Base-by-base conservation (phyloP, 2,797 vertebrate species). In the Lacerta agilis region DNA sequence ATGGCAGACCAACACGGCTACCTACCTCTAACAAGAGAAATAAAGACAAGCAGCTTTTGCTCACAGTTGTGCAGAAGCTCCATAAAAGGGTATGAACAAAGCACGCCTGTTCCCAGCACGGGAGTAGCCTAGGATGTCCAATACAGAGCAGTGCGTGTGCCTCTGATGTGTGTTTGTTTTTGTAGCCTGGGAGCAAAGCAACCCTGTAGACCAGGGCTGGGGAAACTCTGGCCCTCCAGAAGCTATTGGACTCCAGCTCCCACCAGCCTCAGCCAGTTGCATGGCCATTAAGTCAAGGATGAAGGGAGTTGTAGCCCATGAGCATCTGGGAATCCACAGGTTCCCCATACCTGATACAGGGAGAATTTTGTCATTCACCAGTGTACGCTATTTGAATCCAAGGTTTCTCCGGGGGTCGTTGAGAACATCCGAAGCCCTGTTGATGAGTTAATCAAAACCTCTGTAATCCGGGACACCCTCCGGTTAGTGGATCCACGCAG, bases 391-490 rank as follows among this genome's bases (percentile, higher is more conserved):
- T 80, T 92, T 79, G 93, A 89, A 87, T 90, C 87, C 76, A 92
- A 99, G 99, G 97, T 99, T 84, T 97, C 98, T 91, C 98, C 99
- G 8, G 98, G 99, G 61, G 97, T 99, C 2, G 98, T 97, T 95
- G 98, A 99, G 88, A 98, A 98, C 0, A 97, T 99, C 55, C 98
- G 98, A 67, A 99, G 99, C 95, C 98, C 97, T 0, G 99, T 99
- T 1, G 99, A 99, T 85, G 98, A 99, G 90, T 98, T 98, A 80
- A 98, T 99, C 67, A 99, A 99, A 94, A 98, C 99, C 79, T 97
- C 98, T 0, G 98, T 99, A 88, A 99, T 99, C 95, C 98, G 98
- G 91, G 99, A 99, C 94, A 99, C 99, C 0, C 97, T 99, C 82
- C 97, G 98, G 29, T 97, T 99, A 29, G 97, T 99, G 97, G 98